Conservation (phyloP, 2,113 vertebrate species). For the Rattus norvegicus region GRCr8 NC_086026.1:59412501-59413000, state of each 20-base stretch:
- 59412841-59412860: not conserved
- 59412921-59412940: not conserved
- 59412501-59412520: not conserved
- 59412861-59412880: not conserved
- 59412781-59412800: not conserved
- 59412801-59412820: not conserved
- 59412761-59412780: not conserved
- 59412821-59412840: not conserved
- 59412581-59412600: not conserved
- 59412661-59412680: not conserved
- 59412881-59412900: not conserved
- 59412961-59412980: not conserved
- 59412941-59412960: not conserved
- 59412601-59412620: not conserved
- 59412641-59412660: not conserved
- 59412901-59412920: not conserved
- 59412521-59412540: not conserved
- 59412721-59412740: not conserved
- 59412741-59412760: not conserved
- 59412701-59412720: not conserved
- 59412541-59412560: not conserved
- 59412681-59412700: not conserved
- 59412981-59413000: not conserved
- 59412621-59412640: not conserved
- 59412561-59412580: not conserved